These are phyloP conservation scores for Clanis bilineata DNA, from an alignment of 2,888 invertebrate species.

Conservation along the genomic window DNA sequence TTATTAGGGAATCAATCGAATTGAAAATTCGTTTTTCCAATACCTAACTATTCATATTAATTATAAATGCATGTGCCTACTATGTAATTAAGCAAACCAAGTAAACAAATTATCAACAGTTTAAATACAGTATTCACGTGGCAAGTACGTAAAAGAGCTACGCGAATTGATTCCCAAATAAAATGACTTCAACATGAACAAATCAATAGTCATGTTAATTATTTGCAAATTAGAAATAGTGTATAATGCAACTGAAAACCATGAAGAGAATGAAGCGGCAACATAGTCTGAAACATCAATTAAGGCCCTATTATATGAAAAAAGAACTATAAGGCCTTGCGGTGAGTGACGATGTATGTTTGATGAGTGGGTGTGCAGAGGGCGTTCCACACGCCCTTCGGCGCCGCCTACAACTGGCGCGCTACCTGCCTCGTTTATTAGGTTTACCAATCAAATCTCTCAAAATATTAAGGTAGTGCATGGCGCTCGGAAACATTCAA, in stretches of 20 bases:
- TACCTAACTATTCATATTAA: too few species aligned
- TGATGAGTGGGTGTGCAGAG: slow-evolving; percentile 9
- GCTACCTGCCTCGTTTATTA: neutral
- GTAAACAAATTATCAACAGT: neutral
- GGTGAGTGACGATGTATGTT: neutral
- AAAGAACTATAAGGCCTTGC: neutral
- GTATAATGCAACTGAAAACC: neutral
- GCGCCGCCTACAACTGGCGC: neutral
- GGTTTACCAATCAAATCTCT: neutral
- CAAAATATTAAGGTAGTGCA: neutral
- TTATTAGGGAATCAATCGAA: too few species aligned
- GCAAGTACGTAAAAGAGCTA: neutral
- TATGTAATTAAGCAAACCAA: neutral
- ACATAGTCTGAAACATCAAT: neutral
- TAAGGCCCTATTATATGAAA: neutral
- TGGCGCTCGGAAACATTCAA: neutral
- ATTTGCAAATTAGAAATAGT: neutral
- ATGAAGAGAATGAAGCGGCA: neutral
- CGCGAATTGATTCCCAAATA: neutral
- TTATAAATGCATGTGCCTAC: too few species aligned
- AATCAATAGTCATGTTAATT: neutral
- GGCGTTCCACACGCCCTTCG: slow-evolving; percentile 9
- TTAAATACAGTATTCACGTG: neutral
- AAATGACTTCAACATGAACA: neutral
- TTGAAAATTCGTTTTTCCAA: too few species aligned